Conservation (phyloP, 2,113 vertebrate genomes). For the Salvelinus alpinus region DNA sequence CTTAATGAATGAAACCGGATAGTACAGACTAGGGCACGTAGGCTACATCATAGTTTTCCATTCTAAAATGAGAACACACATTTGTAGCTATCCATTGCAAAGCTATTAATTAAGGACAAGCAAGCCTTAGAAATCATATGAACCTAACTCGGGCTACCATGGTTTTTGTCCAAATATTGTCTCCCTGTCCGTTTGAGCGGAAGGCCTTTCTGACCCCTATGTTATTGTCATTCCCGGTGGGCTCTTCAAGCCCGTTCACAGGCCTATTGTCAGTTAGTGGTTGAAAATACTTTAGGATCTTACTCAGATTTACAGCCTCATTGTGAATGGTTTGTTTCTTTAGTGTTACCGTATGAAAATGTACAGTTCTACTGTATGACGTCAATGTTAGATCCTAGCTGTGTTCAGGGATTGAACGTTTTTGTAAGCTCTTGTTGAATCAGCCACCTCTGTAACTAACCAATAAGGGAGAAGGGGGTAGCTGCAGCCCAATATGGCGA, state of each 20-base stretch:
- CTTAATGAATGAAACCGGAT: conserved; percentile 25
- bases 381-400: neutral
- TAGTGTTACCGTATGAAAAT: neutral
- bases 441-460: too few relatives aligned
- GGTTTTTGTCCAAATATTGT: conserved; percentile 43
- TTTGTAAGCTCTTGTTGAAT: neutral
- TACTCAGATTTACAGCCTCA: neutral
- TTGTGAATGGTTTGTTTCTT: neutral
- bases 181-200: conserved; percentile 25
- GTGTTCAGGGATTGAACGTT: neutral
- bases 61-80: conserved; percentile 31
- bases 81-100: conserved; percentile 33
- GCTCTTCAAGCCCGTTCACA: conserved; percentile 44
- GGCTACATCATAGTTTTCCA: conserved; percentile 25
- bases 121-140: conserved; percentile 35
- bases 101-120: conserved; percentile 34
- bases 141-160: conserved; percentile 28
- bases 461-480: too few relatives aligned
- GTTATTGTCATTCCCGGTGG: conserved; percentile 20
- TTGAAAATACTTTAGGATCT: conserved; percentile 44
- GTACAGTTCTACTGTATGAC: neutral
- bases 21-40: conserved; percentile 5
- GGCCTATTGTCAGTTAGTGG: conserved; percentile 58
- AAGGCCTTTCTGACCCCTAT: conserved; percentile 28
- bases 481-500: too few relatives aligned